phyloP scores from a whole-genome alignment of 2,888 invertebrate genomes.

The Eristalis arbustorum region DNA sequence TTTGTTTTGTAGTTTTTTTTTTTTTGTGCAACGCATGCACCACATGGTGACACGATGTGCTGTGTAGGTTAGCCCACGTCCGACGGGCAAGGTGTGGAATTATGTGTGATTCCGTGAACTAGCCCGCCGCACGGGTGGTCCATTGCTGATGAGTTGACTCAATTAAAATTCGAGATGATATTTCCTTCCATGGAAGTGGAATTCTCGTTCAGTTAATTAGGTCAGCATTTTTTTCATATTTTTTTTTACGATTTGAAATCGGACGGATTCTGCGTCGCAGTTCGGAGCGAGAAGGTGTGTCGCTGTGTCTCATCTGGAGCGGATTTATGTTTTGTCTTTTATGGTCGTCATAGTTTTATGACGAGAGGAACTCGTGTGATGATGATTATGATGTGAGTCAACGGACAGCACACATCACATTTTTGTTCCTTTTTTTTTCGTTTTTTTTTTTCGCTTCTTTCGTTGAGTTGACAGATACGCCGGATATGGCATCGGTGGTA shows the following conservation, averaged over 20 bases:
- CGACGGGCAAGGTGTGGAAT: conserved; percentile 32
- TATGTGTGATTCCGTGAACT: conserved; percentile 6
- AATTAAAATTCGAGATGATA: conserved; percentile 3
- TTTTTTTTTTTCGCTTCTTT: neutral
- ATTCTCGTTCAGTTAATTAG: neutral
- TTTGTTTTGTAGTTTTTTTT: neutral
- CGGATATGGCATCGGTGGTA: neutral
- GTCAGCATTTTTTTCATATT: neutral
- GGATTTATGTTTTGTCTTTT: neutral
- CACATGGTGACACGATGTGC: neutral
- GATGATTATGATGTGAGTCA: neutral
- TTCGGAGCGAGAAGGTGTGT: neutral
- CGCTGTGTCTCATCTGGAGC: neutral
- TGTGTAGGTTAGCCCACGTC: neutral
- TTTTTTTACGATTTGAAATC: neutral
- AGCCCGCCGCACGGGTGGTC: conserved; percentile 36
- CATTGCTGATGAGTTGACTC: conserved; percentile 13
- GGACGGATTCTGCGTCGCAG: neutral
- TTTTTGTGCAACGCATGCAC: neutral
- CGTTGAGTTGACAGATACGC: neutral
- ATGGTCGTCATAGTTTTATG: neutral
- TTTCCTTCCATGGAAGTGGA: neutral
- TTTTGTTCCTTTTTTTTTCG: neutral
- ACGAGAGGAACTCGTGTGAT: neutral
- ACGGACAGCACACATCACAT: neutral